Percentiles rank a stretch among this genome's conserved stretches.
Evolutionary conservation across 2,113 vertebrate species (phyloP).

Genomic region (Phaetusa simplex): DNA sequence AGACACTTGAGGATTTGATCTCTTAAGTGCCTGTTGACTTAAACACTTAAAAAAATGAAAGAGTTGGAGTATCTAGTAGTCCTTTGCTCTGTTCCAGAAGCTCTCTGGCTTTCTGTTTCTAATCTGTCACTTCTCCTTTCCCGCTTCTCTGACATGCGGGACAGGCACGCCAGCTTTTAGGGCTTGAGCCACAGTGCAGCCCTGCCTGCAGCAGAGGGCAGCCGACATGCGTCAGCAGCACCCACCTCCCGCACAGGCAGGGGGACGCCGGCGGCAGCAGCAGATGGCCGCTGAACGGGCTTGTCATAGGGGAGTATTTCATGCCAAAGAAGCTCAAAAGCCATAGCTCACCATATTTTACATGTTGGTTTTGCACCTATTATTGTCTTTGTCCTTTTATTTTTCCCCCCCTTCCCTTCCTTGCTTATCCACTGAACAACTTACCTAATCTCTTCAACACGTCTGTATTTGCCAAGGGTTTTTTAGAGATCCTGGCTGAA

Average conservation of each 20-base stretch:
- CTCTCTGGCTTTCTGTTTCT: not conserved
- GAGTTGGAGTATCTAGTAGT: not conserved
- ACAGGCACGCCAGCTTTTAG: accelerated
- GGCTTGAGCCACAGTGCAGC: not conserved
- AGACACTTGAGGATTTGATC: not conserved
- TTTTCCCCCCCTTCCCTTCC: not conserved
- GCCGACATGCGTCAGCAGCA: not conserved
- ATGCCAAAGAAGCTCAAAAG: not conserved
- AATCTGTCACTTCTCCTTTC: not conserved
- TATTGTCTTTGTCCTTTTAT: not conserved
- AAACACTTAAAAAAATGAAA: not conserved
- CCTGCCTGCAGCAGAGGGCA: not conserved
- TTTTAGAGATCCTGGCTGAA: not conserved
- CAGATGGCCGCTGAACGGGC: not conserved
- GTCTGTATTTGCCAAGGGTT: not conserved
- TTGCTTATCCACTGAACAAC: not conserved
- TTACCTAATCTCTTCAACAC: not conserved
- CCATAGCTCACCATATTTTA: not conserved
- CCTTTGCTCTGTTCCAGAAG: not conserved
- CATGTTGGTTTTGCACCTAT: not conserved
- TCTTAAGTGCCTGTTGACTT: accelerated
- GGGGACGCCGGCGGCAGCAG: not conserved
- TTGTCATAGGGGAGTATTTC: not conserved
- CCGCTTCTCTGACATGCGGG: not conserved
- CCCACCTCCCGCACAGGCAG: accelerated